A percentile compares a stretch with the other conserved stretches of the same genome.
phyloP scores from a whole-genome alignment of 2,113 vertebrate species.

The Dicentrarchus labrax region DNA sequence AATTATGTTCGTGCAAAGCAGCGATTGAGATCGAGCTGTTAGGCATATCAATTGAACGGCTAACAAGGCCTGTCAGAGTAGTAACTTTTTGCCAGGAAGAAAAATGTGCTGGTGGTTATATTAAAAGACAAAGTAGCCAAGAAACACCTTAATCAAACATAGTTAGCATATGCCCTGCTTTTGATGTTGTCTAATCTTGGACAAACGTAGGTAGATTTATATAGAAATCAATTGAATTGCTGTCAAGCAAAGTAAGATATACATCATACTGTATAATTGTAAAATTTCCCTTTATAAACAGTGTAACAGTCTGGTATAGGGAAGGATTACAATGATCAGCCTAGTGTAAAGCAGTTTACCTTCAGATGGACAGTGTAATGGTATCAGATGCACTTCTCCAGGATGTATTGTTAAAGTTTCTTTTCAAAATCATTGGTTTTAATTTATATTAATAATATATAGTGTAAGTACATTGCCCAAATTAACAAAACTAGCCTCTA shows the following conservation, averaged over 20 bases:
- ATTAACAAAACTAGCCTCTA: background rate
- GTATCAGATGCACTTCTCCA: background rate
- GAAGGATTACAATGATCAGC: background rate
- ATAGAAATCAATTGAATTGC: background rate
- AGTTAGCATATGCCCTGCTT: background rate
- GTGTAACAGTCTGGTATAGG: background rate
- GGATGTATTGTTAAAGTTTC: background rate
- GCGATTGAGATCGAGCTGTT: constrained; percentile 18
- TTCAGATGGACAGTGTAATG: background rate
- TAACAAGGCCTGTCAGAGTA: constrained; percentile 9
- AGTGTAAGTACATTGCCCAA: background rate
- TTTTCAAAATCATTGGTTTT: background rate
- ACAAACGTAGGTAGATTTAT: background rate
- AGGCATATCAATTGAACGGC: constrained; percentile 6
- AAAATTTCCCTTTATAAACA: background rate
- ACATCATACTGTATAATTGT: background rate
- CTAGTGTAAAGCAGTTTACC: background rate
- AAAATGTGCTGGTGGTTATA: background rate
- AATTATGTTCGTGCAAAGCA: constrained; percentile 26
- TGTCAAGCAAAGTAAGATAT: background rate
- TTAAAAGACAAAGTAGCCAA: background rate
- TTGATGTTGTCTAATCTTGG: background rate
- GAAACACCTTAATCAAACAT: background rate
- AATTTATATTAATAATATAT: too few species aligned
- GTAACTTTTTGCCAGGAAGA: constrained; percentile 1